These are phyloP conservation scores for Falco concolor DNA, from an alignment of 2,797 vertebrate genomes.

Conservation along the genomic window DNA sequence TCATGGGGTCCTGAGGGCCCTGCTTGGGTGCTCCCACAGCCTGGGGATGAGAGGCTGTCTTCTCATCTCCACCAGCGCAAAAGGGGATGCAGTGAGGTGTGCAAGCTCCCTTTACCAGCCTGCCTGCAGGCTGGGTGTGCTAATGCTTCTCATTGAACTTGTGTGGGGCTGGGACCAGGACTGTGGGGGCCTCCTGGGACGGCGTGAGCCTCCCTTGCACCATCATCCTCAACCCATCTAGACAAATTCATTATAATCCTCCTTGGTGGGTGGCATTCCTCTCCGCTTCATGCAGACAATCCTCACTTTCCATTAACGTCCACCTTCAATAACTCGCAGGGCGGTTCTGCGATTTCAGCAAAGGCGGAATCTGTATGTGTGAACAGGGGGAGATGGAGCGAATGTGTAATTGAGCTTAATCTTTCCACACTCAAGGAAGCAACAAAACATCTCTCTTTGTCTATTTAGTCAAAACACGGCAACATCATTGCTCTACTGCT, in stretches of 20 bases:
- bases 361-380: neutral
- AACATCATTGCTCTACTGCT: neutral
- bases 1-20: neutral
- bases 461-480: constrained; percentile 5
- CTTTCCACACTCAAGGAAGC: constrained; percentile 9
- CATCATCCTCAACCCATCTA: neutral
- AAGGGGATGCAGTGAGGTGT: neutral
- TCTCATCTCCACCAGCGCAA: neutral
- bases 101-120: neutral
- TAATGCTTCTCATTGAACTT: neutral
- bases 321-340: neutral
- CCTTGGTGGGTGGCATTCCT: neutral
- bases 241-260: neutral
- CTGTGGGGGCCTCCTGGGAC: rapidly evolving
- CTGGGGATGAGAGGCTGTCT: neutral
- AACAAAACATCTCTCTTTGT: neutral
- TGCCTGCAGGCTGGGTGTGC: neutral
- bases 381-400: neutral
- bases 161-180: neutral
- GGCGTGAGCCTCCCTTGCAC: neutral
- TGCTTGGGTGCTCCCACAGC: neutral
- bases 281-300: neutral
- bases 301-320: neutral
- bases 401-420: constrained; percentile 31
- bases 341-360: neutral